Percentiles rank a stretch among this genome's conserved stretches.
These are phyloP conservation scores for Avahi laniger DNA, from an alignment of 2,797 vertebrate species.

Conservation along the genomic window DNA sequence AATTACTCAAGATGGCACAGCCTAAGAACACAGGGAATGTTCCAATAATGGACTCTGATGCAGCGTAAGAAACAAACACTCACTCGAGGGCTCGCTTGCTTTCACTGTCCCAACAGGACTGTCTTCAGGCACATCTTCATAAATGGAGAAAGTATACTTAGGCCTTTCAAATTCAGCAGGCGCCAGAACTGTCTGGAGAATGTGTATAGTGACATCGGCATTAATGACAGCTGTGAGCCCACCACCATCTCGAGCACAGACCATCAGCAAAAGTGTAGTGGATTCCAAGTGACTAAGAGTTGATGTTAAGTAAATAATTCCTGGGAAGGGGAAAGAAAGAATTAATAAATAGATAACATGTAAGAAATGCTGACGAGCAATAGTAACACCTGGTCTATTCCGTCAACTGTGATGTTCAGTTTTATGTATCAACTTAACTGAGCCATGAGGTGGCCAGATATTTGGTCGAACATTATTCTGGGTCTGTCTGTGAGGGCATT, in stretches of 20 bases:
- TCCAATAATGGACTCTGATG: not conserved
- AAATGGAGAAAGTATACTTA: conserved; percentile 89
- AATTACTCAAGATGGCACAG: not conserved
- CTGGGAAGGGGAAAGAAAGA: conserved; percentile 79
- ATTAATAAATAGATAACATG: not conserved
- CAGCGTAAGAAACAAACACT: conserved; percentile 70
- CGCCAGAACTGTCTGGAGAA: conserved; percentile 86
- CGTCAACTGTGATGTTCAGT: not conserved
- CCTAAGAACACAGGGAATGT: not conserved
- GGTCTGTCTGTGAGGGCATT: not conserved
- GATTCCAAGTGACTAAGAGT: conserved; percentile 86
- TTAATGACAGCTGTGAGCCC: conserved; percentile 86
- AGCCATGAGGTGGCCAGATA: not conserved
- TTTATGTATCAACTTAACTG: not conserved
- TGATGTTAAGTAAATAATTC: conserved; percentile 90
- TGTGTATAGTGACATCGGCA: conserved; percentile 89
- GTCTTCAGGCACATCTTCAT: conserved; percentile 88
- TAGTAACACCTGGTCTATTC: not conserved
- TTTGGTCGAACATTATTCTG: not conserved
- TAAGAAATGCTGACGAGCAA: not conserved
- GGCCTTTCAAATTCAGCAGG: conserved; percentile 92
- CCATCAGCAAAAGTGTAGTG: conserved; percentile 84
- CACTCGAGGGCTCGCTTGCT: conserved; percentile 87
- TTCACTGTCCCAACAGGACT: conserved; percentile 89
- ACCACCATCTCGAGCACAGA: conserved; percentile 90